phyloP scores from a whole-genome alignment of 2,797 vertebrate species.

The Acrossocheilus wenchowensis region DNA sequence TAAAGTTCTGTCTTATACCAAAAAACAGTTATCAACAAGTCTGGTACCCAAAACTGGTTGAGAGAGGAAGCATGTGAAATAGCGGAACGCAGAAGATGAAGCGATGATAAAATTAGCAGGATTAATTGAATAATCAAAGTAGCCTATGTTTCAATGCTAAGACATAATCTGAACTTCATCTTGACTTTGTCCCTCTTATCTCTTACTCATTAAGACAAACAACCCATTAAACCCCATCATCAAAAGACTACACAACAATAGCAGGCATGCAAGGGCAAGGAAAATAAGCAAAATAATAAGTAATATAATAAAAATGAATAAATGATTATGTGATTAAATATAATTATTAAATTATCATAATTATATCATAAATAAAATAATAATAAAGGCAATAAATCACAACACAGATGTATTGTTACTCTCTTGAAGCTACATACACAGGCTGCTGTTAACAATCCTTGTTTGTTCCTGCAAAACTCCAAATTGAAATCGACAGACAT shows the following conservation, averaged over 20 bases:
- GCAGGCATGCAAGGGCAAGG: not conserved
- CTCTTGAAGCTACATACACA: not conserved
- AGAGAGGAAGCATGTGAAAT: not conserved
- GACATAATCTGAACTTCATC: not conserved
- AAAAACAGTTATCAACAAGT: not conserved
- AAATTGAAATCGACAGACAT: constrained; percentile 8
- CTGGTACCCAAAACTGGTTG: not conserved
- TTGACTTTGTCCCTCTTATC: not conserved
- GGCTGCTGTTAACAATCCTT: not conserved
- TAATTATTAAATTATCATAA: not conserved
- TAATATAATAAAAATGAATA: not conserved
- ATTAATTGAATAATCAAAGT: not conserved
- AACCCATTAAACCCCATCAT: not conserved
- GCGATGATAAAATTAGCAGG: not conserved
- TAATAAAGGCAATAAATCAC: too few relatives aligned
- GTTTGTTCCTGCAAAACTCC: not conserved
- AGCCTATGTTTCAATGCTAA: not conserved
- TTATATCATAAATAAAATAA: not conserved
- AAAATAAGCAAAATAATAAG: not conserved
- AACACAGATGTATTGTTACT: not conserved
- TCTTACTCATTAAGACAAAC: not conserved
- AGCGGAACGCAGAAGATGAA: not conserved
- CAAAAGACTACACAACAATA: not conserved
- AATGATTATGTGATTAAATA: not conserved
- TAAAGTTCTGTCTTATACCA: not conserved